These are phyloP conservation scores for Remorina albescens DNA, from an alignment of 2,797 vertebrate genomes.

Conservation along the genomic window DNA sequence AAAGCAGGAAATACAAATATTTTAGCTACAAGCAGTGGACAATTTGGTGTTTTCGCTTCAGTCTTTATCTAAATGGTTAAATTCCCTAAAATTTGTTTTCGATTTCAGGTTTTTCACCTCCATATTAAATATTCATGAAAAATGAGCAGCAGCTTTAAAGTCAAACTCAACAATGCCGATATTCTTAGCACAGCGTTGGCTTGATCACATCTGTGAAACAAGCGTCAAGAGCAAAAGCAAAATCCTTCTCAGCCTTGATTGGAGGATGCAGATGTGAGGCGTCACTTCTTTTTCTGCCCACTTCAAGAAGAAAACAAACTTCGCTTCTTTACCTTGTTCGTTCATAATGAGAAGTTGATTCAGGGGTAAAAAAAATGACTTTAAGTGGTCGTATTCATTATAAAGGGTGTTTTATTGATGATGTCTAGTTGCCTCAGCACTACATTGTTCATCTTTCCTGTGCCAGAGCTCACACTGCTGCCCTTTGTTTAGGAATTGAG, in stretches of 20 bases:
- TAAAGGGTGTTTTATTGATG: constrained; percentile 13
- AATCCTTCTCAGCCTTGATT: constrained; percentile 5
- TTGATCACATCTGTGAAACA: constrained; percentile 13
- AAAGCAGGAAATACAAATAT: not conserved
- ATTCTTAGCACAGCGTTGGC: not conserved
- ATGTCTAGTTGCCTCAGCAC: not conserved
- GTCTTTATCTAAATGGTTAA: not conserved
- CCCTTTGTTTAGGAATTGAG: constrained; percentile 1
- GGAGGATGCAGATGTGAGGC: constrained; percentile 9
- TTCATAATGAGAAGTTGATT: no score
- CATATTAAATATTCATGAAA: not conserved
- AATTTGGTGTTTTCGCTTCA: not conserved
- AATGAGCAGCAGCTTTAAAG: not conserved
- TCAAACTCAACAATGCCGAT: not conserved
- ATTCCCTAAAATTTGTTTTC: not conserved
- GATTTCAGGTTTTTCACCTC: not conserved
- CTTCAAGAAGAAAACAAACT: not conserved
- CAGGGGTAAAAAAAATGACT: not conserved
- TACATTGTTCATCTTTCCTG: no score
- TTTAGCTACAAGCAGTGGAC: not conserved
- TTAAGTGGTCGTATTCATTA: not conserved
- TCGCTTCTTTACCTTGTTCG: no score
- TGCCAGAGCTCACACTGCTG: constrained; percentile 7
- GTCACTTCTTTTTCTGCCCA: not conserved
- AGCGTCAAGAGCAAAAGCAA: constrained; percentile 18